phyloP scores from a whole-genome alignment of 2,888 invertebrate species.

The Morpho deidamia region DNA sequence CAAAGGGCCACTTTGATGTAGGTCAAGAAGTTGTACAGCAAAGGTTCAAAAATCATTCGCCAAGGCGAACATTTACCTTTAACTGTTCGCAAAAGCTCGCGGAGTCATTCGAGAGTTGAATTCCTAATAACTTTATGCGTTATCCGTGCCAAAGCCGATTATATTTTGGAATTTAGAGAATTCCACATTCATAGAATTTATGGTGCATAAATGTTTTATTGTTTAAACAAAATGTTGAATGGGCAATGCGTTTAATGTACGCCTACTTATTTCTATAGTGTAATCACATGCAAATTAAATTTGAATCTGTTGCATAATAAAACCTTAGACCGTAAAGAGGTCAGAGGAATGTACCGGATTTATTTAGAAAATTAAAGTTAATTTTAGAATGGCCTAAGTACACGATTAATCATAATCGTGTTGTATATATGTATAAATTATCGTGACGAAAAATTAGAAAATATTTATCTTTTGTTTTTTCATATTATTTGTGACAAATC shows the following conservation, averaged over 20 bases:
- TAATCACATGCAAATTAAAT: not conserved
- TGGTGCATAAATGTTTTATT: slow-evolving; percentile 10
- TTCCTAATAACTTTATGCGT: slow-evolving; percentile 30
- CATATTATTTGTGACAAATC: too few relatives aligned
- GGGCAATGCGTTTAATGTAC: slow-evolving; percentile 1
- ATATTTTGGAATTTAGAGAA: slow-evolving; percentile 26
- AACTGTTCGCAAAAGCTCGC: slow-evolving; percentile 24
- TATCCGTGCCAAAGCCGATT: slow-evolving; percentile 30
- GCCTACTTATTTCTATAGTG: not conserved
- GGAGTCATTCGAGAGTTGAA: slow-evolving; percentile 29
- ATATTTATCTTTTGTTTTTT: too few relatives aligned
- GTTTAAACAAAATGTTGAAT: slow-evolving; percentile 13
- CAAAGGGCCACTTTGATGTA: not conserved
- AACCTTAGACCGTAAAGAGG: too few relatives aligned
- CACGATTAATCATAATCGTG: too few relatives aligned
- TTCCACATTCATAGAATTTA: slow-evolving; percentile 17
- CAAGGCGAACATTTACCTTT: slow-evolving; percentile 26
- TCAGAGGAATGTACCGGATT: too few relatives aligned
- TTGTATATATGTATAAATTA: too few relatives aligned
- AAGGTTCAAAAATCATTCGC: slow-evolving; percentile 22
- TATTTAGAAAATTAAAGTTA: too few relatives aligned
- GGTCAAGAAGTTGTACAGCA: not conserved
- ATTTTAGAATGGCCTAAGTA: too few relatives aligned
- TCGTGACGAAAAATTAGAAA: too few relatives aligned
- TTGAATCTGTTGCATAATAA: too few relatives aligned